A percentile compares a stretch with the other conserved stretches of the same genome.
Evolutionary conservation across 2,797 vertebrate species (phyloP).

Genomic region (Prionace glauca): DNA sequence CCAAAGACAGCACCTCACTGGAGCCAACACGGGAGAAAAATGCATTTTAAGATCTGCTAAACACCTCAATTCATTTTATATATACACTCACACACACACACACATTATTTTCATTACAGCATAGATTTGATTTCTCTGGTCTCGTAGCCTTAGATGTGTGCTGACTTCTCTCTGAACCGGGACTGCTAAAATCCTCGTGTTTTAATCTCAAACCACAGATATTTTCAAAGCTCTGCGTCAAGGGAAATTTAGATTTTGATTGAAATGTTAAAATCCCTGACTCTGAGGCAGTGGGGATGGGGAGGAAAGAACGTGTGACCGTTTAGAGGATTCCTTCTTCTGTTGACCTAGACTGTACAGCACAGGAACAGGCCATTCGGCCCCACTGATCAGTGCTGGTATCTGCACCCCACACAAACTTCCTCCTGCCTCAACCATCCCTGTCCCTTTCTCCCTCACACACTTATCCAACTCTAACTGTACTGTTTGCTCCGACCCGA

Average conservation of each 20-base stretch:
- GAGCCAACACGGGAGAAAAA: neutral
- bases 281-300: neutral
- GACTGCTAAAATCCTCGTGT: neutral
- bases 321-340: neutral
- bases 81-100: neutral
- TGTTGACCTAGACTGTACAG: neutral
- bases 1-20: neutral
- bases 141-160: neutral
- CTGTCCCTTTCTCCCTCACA: neutral
- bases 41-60: neutral
- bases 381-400: neutral
- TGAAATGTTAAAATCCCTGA: neutral
- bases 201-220: neutral
- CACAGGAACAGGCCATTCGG: neutral
- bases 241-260: neutral
- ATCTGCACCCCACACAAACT: neutral
- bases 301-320: neutral
- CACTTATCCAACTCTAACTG: neutral
- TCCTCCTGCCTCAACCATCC: neutral
- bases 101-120: neutral
- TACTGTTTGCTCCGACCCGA: neutral
- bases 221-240: neutral
- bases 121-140: neutral
- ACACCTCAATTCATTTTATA: conserved; percentile 37
- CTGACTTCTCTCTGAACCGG: conserved; percentile 33